Percentiles rank a stretch among this genome's conserved stretches.
Conservation (phyloP, 2,888 invertebrate species). For the Alsophila aescularia region DNA sequence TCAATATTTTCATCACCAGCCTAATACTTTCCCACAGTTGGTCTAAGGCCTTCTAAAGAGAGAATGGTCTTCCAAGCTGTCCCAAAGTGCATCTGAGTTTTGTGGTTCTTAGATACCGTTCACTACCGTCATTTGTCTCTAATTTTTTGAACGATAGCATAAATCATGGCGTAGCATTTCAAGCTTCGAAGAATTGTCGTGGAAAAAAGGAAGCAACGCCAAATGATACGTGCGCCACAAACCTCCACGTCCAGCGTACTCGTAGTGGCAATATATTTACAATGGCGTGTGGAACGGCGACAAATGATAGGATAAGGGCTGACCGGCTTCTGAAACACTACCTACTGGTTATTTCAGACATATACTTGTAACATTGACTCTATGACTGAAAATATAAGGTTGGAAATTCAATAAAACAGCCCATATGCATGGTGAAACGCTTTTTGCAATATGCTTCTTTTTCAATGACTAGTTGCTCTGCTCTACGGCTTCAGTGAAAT, state of each 20-base stretch:
- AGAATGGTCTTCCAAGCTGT: too few species aligned
- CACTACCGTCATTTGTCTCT: too few species aligned
- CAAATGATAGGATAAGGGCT: slow-evolving; percentile 16
- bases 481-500: too few species aligned
- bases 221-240: slow-evolving; percentile 2
- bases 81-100: too few species aligned
- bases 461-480: not conserved
- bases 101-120: too few species aligned
- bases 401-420: not conserved
- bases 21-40: too few species aligned
- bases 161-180: too few species aligned
- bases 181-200: not conserved
- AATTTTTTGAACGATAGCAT: too few species aligned
- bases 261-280: slow-evolving; percentile 13
- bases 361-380: not conserved
- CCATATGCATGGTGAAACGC: too few species aligned
- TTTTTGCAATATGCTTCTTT: too few species aligned
- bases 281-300: slow-evolving; percentile 14
- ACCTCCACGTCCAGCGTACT: not conserved
- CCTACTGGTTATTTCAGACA: slow-evolving; percentile 8
- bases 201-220: not conserved
- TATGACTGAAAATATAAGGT: not conserved
- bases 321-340: slow-evolving; percentile 1
- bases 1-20: too few species aligned
- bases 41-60: too few species aligned